Evolutionary conservation across 1,140 invertebrate genomes (phyloP).

Genomic region (Wiebesia pumilae): DNA sequence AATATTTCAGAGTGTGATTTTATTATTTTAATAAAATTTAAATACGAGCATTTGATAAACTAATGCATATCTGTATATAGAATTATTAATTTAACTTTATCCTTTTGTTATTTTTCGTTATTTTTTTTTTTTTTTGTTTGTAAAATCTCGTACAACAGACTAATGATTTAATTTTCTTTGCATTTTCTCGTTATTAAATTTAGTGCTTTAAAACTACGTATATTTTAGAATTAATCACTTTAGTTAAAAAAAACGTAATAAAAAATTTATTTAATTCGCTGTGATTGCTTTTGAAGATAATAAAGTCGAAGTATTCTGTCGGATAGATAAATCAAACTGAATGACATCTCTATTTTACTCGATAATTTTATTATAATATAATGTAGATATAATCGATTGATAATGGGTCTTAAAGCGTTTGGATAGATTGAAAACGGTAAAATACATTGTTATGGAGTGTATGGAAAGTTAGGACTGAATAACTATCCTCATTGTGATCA

Average conservation of each 20-base stretch:
- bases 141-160: neutral
- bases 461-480: neutral
- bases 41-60: neutral
- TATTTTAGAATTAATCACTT: too few relatives aligned
- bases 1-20: neutral
- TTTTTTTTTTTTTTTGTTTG: too few relatives aligned
- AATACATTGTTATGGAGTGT: neutral
- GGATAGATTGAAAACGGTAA: constrained; percentile 4
- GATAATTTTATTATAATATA: constrained; percentile 1
- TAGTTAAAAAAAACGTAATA: neutral
- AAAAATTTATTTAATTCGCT: neutral
- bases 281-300: neutral
- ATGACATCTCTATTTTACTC: neutral
- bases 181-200: too few relatives aligned
- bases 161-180: neutral
- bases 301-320: neutral
- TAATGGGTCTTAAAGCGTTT: neutral
- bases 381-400: constrained; percentile 1
- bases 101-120: neutral
- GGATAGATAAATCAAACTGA: neutral
- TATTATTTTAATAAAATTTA: neutral
- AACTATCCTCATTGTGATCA: neutral
- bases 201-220: too few relatives aligned
- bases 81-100: neutral
- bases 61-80: neutral